A percentile compares a stretch with the other conserved stretches of the same genome.
These are phyloP conservation scores for Heliocidaris tuberculata DNA, from an alignment of 35 echinoderm and acorn worm species.

Conservation along the genomic window DNA sequence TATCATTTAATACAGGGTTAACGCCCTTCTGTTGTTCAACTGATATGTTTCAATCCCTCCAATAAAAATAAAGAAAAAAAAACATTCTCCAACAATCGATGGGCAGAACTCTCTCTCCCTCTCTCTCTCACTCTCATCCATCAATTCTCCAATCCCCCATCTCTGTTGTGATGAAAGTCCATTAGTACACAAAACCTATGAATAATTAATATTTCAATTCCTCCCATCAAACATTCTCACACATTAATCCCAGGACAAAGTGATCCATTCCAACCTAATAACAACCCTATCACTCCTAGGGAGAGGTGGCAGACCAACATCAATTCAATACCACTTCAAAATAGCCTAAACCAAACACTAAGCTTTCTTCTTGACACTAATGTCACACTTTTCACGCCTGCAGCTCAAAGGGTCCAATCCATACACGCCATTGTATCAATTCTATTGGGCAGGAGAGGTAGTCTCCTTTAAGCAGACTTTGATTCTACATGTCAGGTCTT, in stretches of 20 bases:
- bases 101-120: neutral
- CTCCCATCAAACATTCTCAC: neutral
- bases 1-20: neutral
- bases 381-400: neutral
- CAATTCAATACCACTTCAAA: slow-evolving; percentile 29
- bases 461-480: neutral
- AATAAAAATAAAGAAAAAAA: neutral
- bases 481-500: neutral
- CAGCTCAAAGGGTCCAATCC: neutral
- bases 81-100: neutral
- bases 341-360: neutral
- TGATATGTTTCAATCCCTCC: neutral
- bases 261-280: neutral
- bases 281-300: neutral
- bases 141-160: neutral
- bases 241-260: neutral
- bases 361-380: neutral
- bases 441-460: neutral
- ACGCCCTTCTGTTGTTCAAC: neutral
- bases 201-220: neutral
- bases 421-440: neutral
- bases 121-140: neutral
- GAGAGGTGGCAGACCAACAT: neutral
- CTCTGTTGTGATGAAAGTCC: neutral
- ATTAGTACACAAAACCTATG: neutral